A percentile compares a stretch with the other conserved stretches of the same genome.
These are phyloP conservation scores for Heliocidaris tuberculata DNA, from an alignment of 35 echinoderm and acorn worm species.

Conservation along the genomic window DNA sequence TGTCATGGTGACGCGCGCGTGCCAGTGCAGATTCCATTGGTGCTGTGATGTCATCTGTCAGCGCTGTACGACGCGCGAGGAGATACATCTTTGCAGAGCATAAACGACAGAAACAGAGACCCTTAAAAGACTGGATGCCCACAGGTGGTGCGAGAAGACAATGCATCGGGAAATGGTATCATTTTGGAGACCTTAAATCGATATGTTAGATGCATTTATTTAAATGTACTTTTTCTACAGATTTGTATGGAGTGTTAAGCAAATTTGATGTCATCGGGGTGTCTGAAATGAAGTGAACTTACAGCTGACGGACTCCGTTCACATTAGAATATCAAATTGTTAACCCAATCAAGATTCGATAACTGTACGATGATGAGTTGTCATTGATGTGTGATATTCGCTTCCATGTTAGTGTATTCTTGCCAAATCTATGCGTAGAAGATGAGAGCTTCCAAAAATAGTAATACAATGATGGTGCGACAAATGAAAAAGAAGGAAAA, in stretches of 20 bases:
- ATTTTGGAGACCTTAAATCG: not conserved
- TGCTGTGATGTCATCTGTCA: constrained; percentile 91
- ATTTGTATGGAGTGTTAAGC: not conserved
- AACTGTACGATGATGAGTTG: too few relatives aligned
- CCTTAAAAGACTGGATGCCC: not conserved
- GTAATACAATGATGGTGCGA: not conserved
- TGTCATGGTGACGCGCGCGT: constrained; percentile 56
- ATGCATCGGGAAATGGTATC: not conserved
- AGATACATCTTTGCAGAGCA: constrained; percentile 53
- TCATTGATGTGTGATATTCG: too few relatives aligned
- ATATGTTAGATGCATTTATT: not conserved
- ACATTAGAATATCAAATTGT: not conserved
- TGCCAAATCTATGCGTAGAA: not conserved
- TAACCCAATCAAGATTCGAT: not conserved
- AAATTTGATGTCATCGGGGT: not conserved
- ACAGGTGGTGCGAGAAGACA: not conserved
- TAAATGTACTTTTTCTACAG: not conserved
- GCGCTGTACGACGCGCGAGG: constrained; percentile 62
- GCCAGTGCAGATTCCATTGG: constrained; percentile 81
- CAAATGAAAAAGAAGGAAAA: too few relatives aligned
- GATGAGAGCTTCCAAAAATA: not conserved
- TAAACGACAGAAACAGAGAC: not conserved
- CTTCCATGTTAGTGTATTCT: too few relatives aligned
- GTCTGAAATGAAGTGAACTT: not conserved
- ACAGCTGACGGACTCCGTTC: not conserved